Evolutionary conservation across 2,888 invertebrate species (phyloP).

Genomic region (Metalampra italica): DNA sequence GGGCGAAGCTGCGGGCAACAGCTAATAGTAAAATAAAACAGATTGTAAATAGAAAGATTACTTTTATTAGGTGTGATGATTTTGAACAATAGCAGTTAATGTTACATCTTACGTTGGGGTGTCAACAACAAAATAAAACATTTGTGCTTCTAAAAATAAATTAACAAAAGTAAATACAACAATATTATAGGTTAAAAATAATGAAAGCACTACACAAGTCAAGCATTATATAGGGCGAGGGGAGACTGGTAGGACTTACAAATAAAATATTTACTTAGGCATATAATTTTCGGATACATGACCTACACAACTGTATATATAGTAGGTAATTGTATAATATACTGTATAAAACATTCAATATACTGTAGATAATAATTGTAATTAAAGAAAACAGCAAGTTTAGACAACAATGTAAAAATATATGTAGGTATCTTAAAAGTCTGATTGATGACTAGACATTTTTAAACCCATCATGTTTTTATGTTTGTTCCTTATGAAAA

Average conservation of each 20-base stretch:
- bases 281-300: conserved; percentile 2
- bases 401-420: conserved; percentile 39
- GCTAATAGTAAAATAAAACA: conserved; percentile 37
- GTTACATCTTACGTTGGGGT: conserved; percentile 67
- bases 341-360: conserved; percentile 1
- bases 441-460: conserved; percentile 58
- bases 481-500: conserved; percentile 4
- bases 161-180: conserved; percentile 75
- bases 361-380: background rate
- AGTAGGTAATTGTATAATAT: conserved; percentile 19
- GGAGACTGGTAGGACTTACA: conserved; percentile 30
- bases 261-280: conserved; percentile 13
- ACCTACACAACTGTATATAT: conserved; percentile 17
- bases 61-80: conserved; percentile 74
- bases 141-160: conserved; percentile 75
- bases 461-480: conserved; percentile 10
- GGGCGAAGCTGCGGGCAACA: too few species aligned
- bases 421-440: conserved; percentile 27
- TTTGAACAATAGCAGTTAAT: conserved; percentile 70
- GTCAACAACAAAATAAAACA: conserved; percentile 74
- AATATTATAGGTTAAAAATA: conserved; percentile 51
- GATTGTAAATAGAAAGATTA: conserved; percentile 63
- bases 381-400: conserved; percentile 17
- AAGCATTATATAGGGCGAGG: conserved; percentile 71
- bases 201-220: conserved; percentile 47